A percentile compares a stretch with the other conserved stretches of the same genome.
Conservation (phyloP, 2,113 vertebrate species). For the Smithornis capensis region DNA sequence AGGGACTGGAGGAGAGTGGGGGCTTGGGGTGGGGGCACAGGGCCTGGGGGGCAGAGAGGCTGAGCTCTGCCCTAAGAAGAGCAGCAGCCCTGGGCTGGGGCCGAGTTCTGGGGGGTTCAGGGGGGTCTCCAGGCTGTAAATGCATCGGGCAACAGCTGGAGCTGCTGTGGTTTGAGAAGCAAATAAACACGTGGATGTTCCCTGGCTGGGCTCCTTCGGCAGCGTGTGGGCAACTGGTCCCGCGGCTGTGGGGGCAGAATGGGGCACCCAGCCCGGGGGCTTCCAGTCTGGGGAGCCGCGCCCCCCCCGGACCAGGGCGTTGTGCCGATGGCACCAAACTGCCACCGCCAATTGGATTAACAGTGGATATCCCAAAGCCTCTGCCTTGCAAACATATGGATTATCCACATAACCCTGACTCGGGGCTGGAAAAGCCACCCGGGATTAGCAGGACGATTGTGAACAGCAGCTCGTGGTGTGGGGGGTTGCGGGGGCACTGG, state of each 20-base stretch:
- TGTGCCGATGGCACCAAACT: neutral
- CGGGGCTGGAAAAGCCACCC: neutral
- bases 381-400: conserved; percentile 39
- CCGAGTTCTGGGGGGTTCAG: neutral
- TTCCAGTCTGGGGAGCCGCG: neutral
- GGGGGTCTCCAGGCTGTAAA: neutral
- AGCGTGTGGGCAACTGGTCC: neutral
- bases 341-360: conserved; percentile 36
- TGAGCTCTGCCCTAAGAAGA: neutral
- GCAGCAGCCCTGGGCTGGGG: neutral
- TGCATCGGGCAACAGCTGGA: neutral
- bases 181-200: conserved; percentile 10
- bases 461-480: neutral
- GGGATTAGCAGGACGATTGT: neutral
- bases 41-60: neutral
- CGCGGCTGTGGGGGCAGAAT: rapidly evolving
- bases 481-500: neutral
- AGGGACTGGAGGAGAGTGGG: neutral
- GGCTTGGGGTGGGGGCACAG: neutral
- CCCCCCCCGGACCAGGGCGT: rapidly evolving
- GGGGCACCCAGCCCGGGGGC: neutral
- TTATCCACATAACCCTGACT: conserved; percentile 3
- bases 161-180: neutral
- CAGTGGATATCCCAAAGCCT: neutral
- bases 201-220: neutral